These are phyloP conservation scores for Semibalanus balanoides DNA, from an alignment of 1,140 invertebrate genomes.

Conservation along the genomic window DNA sequence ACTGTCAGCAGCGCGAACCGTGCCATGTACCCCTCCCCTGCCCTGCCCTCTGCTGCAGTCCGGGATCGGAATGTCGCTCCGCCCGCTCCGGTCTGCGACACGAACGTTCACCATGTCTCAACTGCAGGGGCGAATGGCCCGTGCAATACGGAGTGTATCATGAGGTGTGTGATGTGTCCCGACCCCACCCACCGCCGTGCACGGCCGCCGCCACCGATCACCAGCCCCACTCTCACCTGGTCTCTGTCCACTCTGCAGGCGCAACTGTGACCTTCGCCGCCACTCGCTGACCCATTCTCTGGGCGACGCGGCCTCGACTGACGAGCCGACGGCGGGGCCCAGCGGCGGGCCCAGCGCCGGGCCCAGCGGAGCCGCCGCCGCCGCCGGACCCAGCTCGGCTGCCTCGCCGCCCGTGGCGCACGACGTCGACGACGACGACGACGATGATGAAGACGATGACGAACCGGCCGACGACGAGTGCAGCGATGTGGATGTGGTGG, in stretches of 20 bases:
- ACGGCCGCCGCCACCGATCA: conserved; percentile 75
- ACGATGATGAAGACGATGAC: conserved; percentile 12
- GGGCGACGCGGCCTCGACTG: conserved; percentile 56
- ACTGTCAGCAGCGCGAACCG: too few species aligned
- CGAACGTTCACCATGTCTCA: too few species aligned
- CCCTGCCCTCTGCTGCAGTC: too few species aligned
- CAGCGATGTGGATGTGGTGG: neutral
- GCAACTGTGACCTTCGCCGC: conserved; percentile 55
- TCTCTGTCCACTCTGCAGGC: conserved; percentile 54
- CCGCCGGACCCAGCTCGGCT: conserved; percentile 31
- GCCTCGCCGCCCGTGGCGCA: conserved; percentile 15
- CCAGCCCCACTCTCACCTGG: conserved; percentile 86
- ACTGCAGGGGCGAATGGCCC: too few species aligned
- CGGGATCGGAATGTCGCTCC: too few species aligned
- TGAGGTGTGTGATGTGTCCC: too few species aligned
- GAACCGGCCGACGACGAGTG: conserved; percentile 14
- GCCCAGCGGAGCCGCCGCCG: conserved; percentile 28
- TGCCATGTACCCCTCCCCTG: too few species aligned
- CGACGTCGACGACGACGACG: conserved; percentile 12
- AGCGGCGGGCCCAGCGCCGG: conserved; percentile 21
- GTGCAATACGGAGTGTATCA: too few species aligned
- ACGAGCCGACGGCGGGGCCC: conserved; percentile 39
- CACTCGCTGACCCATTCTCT: conserved; percentile 73
- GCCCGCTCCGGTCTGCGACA: too few species aligned
- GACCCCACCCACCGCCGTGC: too few species aligned